These are phyloP conservation scores for Limosa lapponica DNA, from an alignment of 2,797 vertebrate genomes.

Conservation along the genomic window DNA sequence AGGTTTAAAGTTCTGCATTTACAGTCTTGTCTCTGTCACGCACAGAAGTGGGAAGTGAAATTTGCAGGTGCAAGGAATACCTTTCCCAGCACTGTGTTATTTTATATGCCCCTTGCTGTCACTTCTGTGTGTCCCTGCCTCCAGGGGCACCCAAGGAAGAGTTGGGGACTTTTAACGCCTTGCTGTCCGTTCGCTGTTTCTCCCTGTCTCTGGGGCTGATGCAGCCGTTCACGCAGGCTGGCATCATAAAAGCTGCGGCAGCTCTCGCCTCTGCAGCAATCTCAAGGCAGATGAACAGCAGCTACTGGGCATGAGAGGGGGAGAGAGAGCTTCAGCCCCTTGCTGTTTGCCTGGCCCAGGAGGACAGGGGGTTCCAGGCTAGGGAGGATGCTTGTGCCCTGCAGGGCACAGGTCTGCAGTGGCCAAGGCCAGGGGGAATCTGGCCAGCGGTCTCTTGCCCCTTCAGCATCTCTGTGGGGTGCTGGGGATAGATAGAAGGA, in stretches of 20 bases:
- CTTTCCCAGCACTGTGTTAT: neutral
- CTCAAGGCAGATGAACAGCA: neutral
- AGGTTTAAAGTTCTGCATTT: neutral
- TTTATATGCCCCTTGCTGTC: neutral
- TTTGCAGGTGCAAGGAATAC: neutral
- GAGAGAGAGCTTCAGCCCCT: neutral
- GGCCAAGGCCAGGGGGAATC: neutral
- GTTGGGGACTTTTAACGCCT: neutral
- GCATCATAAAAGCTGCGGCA: neutral
- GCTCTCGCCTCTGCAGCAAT: neutral
- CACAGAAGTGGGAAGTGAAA: accelerated
- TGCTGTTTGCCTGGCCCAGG: neutral
- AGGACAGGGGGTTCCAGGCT: neutral
- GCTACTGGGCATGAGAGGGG: neutral
- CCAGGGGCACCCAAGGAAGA: accelerated
- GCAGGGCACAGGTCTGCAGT: neutral
- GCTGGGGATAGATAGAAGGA: neutral
- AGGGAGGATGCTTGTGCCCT: neutral
- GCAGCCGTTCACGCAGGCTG: neutral
- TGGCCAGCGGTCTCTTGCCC: accelerated
- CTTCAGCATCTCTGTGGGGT: neutral
- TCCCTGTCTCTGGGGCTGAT: neutral
- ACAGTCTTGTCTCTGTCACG: neutral
- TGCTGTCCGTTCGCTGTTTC: accelerated
- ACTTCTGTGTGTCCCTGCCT: neutral